Conservation (phyloP, 2,888 invertebrate species). For the Drosophila picticornis region DNA sequence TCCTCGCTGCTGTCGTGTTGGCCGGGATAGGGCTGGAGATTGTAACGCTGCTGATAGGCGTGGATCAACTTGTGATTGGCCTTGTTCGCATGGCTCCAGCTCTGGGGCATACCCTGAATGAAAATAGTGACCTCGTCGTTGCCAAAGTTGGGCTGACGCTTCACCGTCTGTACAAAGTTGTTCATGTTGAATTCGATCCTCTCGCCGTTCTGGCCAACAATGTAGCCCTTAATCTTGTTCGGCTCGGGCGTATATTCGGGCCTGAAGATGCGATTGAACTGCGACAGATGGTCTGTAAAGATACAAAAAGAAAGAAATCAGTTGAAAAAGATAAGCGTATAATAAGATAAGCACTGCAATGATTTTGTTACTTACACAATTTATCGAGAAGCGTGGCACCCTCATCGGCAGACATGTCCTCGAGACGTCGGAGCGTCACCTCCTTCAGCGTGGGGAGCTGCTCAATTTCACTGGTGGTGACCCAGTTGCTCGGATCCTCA, state of each 20-base stretch:
- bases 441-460: slow-evolving; percentile 71
- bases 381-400: slow-evolving; percentile 72
- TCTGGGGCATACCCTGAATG: slow-evolving; percentile 78
- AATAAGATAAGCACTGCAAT: background rate
- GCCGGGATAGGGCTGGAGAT: slow-evolving; percentile 55
- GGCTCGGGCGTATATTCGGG: slow-evolving; percentile 74
- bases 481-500: slow-evolving; percentile 78
- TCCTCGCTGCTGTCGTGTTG: slow-evolving; percentile 65
- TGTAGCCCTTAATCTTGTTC: slow-evolving; percentile 67
- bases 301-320: too few relatives aligned
- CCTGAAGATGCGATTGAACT: slow-evolving; percentile 71
- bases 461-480: slow-evolving; percentile 69
- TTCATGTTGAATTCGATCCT: slow-evolving; percentile 69
- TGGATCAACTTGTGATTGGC: slow-evolving; percentile 75
- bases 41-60: slow-evolving; percentile 82
- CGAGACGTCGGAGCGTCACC: slow-evolving; percentile 70
- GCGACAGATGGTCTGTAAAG: slow-evolving; percentile 73
- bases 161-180: slow-evolving; percentile 63
- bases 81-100: slow-evolving; percentile 66
- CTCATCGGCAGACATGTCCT: slow-evolving; percentile 74
- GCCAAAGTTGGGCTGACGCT: slow-evolving; percentile 70
- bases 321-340: background rate
- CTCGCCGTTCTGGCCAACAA: slow-evolving; percentile 71
- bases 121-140: slow-evolving; percentile 82
- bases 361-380: slow-evolving; percentile 69